Evolutionary conservation across 2,888 invertebrate species (phyloP), one percentile per base, ranked within the genome.

Genomic region (Oscheius sp.): DNA sequence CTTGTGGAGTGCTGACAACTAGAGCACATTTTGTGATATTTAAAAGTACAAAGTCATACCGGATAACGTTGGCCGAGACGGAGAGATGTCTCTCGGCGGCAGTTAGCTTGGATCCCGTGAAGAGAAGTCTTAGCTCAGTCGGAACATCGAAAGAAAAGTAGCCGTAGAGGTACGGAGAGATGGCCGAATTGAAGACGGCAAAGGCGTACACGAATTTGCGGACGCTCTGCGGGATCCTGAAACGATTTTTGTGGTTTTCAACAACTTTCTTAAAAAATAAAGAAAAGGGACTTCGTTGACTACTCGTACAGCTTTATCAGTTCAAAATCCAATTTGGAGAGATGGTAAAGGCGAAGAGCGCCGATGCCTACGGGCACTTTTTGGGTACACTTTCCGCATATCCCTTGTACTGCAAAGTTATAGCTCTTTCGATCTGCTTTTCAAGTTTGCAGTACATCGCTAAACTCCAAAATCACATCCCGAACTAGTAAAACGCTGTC

Each of bases 101-200:
- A n/a, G 79, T 77, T 5, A 78, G 63, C 32, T 75, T 78, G 32
- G 82, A 82, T 62, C 82, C 82, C 2, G 72, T 68, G 29, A 79
- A 70, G n/a, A 84, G 73, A 10, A 84, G 77, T 60, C 75, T 51
- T 13, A 84, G 58, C 50, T 84, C 84, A n/a, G 76, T 80, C 7
- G 68, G 53, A 37, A 86, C 76, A 75, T 88, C 84, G 72, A 88
- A 88, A 7, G 86, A 88, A 75, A 84, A 88, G 75, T 85, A 87
- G 11, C 96, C 96, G 89, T 97, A 97, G 37, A 97, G 96, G 79
- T 97, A 93, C 2, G 97, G 97, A 91, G 97, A 96, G 91, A 96
- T 94, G 89, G 96, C 96, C 2, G 96, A 96, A 90, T 97, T 97
- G 51, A 96, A 95, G 84, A 95, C 95, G 10, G 97, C 96, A 90